phyloP scores from a whole-genome alignment of 2,797 vertebrate species.

The Eulemur mongoz region DNA sequence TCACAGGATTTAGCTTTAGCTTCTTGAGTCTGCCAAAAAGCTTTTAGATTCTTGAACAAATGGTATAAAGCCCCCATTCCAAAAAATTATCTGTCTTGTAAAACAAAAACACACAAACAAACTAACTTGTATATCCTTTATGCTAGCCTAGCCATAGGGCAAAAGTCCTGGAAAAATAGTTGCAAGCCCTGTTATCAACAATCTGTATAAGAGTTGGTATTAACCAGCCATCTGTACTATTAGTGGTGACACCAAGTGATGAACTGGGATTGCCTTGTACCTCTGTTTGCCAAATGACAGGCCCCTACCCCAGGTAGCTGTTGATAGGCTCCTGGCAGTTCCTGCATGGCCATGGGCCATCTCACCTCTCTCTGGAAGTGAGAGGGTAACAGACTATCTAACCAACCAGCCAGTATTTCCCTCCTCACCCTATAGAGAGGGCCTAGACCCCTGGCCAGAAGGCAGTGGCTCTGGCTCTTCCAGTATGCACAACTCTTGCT shows the following conservation, averaged over 20 bases:
- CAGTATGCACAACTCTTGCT: not conserved
- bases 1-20: not conserved
- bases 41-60: not conserved
- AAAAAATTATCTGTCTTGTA: not conserved
- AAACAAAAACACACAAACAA: not conserved
- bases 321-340: not conserved
- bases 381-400: not conserved
- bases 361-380: not conserved
- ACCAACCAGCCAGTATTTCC: not conserved
- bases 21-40: not conserved
- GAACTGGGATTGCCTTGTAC: not conserved
- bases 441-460: not conserved
- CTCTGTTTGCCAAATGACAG: not conserved
- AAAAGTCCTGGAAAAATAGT: not conserved
- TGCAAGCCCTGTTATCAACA: not conserved
- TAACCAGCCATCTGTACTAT: constrained; percentile 24
- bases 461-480: not conserved
- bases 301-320: not conserved
- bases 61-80: not conserved
- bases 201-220: not conserved
- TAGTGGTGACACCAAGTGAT: not conserved
- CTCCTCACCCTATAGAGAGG: not conserved
- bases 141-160: not conserved
- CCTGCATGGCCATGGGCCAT: not conserved
- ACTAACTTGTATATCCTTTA: not conserved